Evolutionary conservation across 2,113 vertebrate species (phyloP).

Genomic region (Caranx ignobilis): DNA sequence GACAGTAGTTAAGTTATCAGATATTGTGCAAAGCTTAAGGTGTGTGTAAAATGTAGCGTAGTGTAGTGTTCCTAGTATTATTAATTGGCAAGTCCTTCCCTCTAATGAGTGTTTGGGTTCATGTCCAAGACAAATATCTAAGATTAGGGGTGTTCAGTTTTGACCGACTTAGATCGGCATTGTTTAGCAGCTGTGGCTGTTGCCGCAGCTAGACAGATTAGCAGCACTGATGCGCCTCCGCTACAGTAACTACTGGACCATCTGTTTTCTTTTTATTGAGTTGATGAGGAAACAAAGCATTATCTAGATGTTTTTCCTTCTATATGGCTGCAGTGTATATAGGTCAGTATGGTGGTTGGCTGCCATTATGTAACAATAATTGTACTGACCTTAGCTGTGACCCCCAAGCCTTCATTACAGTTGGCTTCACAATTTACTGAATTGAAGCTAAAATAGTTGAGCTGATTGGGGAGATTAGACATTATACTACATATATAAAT

Average conservation of each 20-base stretch:
- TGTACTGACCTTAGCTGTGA: slow-evolving; percentile 42
- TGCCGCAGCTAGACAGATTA: slow-evolving; percentile 54
- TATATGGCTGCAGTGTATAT: slow-evolving; percentile 49
- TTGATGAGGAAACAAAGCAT: slow-evolving; percentile 47
- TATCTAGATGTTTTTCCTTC: not conserved
- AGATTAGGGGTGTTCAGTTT: not conserved
- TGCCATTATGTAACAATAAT: slow-evolving; percentile 60
- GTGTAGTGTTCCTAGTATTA: not conserved
- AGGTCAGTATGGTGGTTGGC: slow-evolving; percentile 47
- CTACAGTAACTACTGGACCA: slow-evolving; percentile 54
- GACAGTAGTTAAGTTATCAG: too few species aligned
- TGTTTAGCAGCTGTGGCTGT: slow-evolving; percentile 44
- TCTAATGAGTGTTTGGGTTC: not conserved
- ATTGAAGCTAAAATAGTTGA: slow-evolving; percentile 23
- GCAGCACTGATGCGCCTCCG: slow-evolving; percentile 45
- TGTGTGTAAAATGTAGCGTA: not conserved
- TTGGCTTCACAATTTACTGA: slow-evolving; percentile 48
- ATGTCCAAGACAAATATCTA: not conserved
- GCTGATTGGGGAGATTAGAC: slow-evolving; percentile 17
- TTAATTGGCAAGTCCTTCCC: not conserved
- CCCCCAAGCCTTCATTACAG: slow-evolving; percentile 44
- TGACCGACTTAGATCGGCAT: slow-evolving; percentile 37
- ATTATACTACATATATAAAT: not conserved
- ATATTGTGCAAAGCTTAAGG: too few species aligned
- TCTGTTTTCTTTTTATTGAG: slow-evolving; percentile 57